Conservation (phyloP, 2,113 vertebrate species). For the Lynx canadensis region DNA sequence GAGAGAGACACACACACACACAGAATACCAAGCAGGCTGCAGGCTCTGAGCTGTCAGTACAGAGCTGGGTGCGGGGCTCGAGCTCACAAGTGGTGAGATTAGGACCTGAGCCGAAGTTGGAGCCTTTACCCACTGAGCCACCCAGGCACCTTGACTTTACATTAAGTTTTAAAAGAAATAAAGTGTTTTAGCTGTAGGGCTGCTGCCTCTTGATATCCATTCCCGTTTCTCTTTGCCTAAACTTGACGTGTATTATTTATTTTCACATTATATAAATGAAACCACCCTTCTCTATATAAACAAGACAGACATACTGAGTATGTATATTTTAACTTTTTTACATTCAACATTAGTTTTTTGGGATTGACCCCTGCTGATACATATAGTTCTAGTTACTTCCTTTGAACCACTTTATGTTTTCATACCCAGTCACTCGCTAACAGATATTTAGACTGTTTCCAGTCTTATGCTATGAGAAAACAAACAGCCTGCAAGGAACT, state of each 20-base stretch:
- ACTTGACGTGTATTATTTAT: neutral
- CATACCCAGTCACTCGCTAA: neutral
- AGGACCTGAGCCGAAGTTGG: no score
- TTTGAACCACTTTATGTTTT: neutral
- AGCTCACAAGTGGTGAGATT: no score
- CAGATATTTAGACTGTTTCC: neutral
- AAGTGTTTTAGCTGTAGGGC: neutral
- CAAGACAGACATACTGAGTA: neutral
- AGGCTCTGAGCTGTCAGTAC: no score
- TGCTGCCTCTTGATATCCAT: neutral
- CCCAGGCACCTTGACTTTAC: neutral
- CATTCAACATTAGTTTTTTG: neutral
- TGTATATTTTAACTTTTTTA: neutral
- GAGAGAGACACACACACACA: no score
- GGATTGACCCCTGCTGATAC: neutral
- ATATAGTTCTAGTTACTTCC: neutral
- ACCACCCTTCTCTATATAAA: neutral
- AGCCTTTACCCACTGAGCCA: no score
- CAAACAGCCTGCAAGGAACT: neutral
- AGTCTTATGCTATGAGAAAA: neutral
- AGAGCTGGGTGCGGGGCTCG: no score
- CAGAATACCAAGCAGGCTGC: no score
- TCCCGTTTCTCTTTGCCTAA: neutral
- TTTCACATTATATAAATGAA: neutral
- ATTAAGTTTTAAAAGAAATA: slow-evolving; percentile 11